A percentile compares a stretch with the other conserved stretches of the same genome.
These are phyloP conservation scores for Hyperoplus lanceolatus DNA, from an alignment of 2,797 vertebrate species.

Conservation along the genomic window DNA sequence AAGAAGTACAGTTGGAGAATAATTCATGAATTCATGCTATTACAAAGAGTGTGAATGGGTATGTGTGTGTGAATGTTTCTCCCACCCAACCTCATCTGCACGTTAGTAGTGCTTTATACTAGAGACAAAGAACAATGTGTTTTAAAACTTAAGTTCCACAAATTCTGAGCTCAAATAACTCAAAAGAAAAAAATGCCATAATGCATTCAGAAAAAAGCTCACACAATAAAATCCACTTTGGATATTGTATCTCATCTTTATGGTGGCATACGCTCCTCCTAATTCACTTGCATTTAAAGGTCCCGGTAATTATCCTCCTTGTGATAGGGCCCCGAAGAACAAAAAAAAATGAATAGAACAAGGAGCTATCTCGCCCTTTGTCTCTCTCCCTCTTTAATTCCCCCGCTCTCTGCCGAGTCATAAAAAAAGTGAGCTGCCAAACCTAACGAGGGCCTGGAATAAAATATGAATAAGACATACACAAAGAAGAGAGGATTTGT, in stretches of 20 bases:
- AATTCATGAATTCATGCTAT: slow-evolving; percentile 23
- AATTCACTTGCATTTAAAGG: slow-evolving; percentile 54
- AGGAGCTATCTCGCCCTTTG: slow-evolving; percentile 68
- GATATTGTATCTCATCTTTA: slow-evolving; percentile 38
- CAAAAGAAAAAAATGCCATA: neutral
- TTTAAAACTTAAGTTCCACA: slow-evolving; percentile 21
- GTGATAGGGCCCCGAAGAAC: slow-evolving; percentile 51
- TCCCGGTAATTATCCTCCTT: slow-evolving; percentile 71
- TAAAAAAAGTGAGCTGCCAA: slow-evolving; percentile 46
- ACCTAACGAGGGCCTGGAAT: slow-evolving; percentile 58
- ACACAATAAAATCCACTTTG: slow-evolving; percentile 24
- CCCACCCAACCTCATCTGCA: slow-evolving; percentile 2
- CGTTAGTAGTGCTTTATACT: neutral
- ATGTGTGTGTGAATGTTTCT: neutral
- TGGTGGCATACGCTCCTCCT: slow-evolving; percentile 25
- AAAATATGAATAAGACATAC: slow-evolving; percentile 52
- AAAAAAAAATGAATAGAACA: slow-evolving; percentile 58
- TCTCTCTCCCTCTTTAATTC: slow-evolving; percentile 66
- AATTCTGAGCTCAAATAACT: slow-evolving; percentile 15
- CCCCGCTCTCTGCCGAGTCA: slow-evolving; percentile 52
- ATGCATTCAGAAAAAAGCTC: slow-evolving; percentile 27
- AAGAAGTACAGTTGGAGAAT: slow-evolving; percentile 27
- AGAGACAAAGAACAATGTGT: neutral
- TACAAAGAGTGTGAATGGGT: neutral
- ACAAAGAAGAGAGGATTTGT: slow-evolving; percentile 58